Conservation (phyloP, 2,888 invertebrate species). For the Aproaerema taeniolella region DNA sequence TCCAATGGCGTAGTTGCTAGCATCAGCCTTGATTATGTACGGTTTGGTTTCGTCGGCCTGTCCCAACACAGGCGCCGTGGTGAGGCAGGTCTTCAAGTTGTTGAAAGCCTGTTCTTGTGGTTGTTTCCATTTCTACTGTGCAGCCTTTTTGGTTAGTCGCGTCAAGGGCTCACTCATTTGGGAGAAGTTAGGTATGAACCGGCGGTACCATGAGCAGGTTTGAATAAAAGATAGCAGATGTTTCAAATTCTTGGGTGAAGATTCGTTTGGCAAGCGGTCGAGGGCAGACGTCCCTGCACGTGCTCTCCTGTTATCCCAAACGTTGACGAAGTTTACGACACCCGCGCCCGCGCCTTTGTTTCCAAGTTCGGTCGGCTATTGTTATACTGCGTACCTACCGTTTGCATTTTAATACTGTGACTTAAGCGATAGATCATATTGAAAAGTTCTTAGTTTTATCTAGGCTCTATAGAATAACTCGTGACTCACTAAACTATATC, state of each 20-base stretch:
- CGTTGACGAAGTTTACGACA: too few relatives aligned
- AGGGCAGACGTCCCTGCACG: too few relatives aligned
- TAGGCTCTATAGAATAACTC: too few relatives aligned
- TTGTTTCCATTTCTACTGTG: conserved; percentile 7
- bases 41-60: conserved; percentile 7
- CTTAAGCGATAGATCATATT: too few relatives aligned
- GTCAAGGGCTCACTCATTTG: conserved; percentile 22
- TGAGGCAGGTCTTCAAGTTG: conserved; percentile 3
- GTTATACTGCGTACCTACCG: too few relatives aligned
- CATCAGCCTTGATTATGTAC: conserved; percentile 13
- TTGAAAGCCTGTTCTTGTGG: conserved; percentile 13
- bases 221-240: conserved; percentile 25
- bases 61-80: conserved; percentile 10
- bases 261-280: too few relatives aligned
- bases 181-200: conserved; percentile 25
- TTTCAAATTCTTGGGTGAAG: conserved; percentile 22
- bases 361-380: too few relatives aligned
- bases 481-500: too few relatives aligned
- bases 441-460: too few relatives aligned
- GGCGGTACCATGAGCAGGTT: conserved; percentile 27
- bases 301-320: too few relatives aligned
- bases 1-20: conserved; percentile 14
- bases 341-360: too few relatives aligned
- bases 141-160: conserved; percentile 1
- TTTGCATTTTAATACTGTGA: too few relatives aligned